These are phyloP conservation scores for Lepidochrysops patricia DNA, from an alignment of 2,888 invertebrate species.

Conservation along the genomic window DNA sequence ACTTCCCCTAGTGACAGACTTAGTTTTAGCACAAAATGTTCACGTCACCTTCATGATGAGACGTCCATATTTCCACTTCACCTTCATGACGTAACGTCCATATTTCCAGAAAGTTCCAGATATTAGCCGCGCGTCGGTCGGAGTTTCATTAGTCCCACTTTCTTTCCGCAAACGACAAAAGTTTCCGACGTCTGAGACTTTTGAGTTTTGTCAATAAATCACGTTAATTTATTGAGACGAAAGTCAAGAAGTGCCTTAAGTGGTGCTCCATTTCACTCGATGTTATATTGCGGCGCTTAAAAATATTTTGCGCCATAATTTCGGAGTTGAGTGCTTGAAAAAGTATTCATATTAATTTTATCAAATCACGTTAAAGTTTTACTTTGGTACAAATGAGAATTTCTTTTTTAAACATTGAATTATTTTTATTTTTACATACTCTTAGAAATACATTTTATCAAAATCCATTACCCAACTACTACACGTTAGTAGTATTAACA, in stretches of 20 bases:
- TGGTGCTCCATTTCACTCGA: conserved; percentile 46
- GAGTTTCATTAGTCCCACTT: conserved; percentile 48
- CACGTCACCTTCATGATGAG: not conserved
- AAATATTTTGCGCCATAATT: conserved; percentile 14
- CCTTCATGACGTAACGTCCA: not conserved
- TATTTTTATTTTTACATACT: no score
- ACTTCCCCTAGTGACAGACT: no score
- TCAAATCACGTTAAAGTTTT: not conserved
- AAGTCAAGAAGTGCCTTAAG: conserved; percentile 45
- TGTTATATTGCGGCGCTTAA: conserved; percentile 32
- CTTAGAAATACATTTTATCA: no score
- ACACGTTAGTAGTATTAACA: no score
- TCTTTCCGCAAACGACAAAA: conserved; percentile 59
- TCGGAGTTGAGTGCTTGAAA: conserved; percentile 17
- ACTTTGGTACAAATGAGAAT: no score
- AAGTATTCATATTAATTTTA: conserved; percentile 24
- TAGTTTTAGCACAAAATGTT: conserved; percentile 39
- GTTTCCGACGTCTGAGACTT: conserved; percentile 39
- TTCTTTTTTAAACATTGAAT: no score
- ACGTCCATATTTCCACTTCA: conserved; percentile 15
- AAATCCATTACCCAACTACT: no score
- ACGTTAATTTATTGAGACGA: conserved; percentile 67
- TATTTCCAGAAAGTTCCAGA: not conserved
- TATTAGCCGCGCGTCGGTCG: not conserved
- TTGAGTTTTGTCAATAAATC: conserved; percentile 59